Evolutionary conservation across 2,797 vertebrate species (phyloP).

Genomic region (Neosalanx taihuensis): DNA sequence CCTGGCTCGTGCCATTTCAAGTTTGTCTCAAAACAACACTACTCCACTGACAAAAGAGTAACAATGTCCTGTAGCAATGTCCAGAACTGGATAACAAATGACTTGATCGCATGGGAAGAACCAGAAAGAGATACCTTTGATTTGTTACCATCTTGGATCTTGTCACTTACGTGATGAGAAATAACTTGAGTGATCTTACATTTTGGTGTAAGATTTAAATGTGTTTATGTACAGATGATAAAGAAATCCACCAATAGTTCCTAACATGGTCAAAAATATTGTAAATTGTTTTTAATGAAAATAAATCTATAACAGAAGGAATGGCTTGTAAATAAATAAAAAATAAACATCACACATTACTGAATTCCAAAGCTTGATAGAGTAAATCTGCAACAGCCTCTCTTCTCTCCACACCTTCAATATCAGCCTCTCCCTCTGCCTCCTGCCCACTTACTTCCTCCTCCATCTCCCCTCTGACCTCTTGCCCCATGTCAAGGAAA

Average conservation of each 20-base stretch:
- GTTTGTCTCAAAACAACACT: constrained; percentile 64
- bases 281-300: constrained; percentile 15
- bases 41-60: constrained; percentile 47
- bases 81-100: background rate
- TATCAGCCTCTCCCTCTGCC: constrained; percentile 46
- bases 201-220: too few relatives aligned
- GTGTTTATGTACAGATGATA: background rate
- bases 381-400: constrained; percentile 56
- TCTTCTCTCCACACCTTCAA: constrained; percentile 55
- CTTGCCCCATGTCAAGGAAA: constrained; percentile 59
- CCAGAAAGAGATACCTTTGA: background rate
- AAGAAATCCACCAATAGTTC: background rate
- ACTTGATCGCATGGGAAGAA: background rate
- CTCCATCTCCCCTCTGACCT: constrained; percentile 46
- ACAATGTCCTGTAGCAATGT: background rate
- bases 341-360: background rate
- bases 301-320: background rate
- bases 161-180: background rate
- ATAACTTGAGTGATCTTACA: too few relatives aligned
- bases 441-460: constrained; percentile 15
- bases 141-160: background rate
- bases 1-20: constrained; percentile 74
- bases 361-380: constrained; percentile 45
- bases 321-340: background rate
- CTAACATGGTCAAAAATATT: background rate